Conservation (phyloP, 2,113 vertebrate genomes). For the Ailurus styani region DNA sequence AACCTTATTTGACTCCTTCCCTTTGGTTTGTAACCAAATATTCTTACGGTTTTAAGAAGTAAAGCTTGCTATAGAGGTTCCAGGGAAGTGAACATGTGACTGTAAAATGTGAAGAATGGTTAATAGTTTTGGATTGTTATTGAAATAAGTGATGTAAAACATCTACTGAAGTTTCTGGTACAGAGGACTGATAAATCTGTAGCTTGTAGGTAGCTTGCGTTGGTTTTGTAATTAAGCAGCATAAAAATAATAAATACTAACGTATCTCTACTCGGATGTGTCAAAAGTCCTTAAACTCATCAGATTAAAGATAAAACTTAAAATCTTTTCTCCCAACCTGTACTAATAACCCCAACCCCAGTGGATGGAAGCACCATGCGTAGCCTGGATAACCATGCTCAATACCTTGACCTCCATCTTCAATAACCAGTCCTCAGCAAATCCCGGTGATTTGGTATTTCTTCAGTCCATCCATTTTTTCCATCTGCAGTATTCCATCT, state of each 20-base stretch:
- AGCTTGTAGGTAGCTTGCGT: neutral
- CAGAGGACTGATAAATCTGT: neutral
- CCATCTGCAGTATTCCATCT: neutral
- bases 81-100: neutral
- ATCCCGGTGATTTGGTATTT: neutral
- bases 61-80: neutral
- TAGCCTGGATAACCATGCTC: neutral
- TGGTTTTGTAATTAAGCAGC: neutral
- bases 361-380: neutral
- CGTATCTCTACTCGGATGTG: neutral
- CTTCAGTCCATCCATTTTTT: neutral
- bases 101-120: neutral
- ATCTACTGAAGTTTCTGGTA: neutral
- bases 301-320: neutral
- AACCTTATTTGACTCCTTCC: neutral
- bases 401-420: neutral
- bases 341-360: neutral
- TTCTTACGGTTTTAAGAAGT: neutral
- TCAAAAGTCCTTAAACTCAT: neutral
- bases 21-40: neutral
- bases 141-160: neutral
- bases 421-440: neutral
- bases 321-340: neutral
- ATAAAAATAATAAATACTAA: neutral
- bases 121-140: neutral